Evolutionary conservation across 2,888 invertebrate species (phyloP).

Genomic region (Agrotis ipsilon): DNA sequence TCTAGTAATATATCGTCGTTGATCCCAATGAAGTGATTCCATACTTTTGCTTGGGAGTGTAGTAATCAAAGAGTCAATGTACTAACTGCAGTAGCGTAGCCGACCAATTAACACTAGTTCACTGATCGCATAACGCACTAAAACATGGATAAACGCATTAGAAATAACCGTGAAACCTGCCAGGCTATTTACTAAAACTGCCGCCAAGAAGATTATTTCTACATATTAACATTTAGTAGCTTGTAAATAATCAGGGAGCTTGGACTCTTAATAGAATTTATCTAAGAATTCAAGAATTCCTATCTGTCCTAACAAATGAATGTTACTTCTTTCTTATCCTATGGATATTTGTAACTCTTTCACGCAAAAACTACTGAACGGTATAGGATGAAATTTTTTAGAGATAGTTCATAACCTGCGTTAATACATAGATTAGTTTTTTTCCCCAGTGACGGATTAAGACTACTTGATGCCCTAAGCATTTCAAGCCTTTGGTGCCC

Average conservation of each 20-base stretch:
- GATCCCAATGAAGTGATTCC: too few relatives aligned
- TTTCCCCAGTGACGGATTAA: too few relatives aligned
- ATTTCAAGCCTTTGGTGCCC: too few relatives aligned
- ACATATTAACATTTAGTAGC: conserved; percentile 36
- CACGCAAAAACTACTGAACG: too few relatives aligned
- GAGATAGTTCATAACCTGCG: too few relatives aligned
- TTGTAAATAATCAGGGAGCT: conserved; percentile 18
- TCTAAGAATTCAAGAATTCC: conserved; percentile 9
- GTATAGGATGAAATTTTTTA: too few relatives aligned
- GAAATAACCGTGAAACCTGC: conserved; percentile 33
- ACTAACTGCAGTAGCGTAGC: conserved; percentile 7
- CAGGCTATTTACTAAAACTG: conserved; percentile 18
- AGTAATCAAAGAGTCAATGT: not conserved
- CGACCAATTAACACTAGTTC: conserved; percentile 16
- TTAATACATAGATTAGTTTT: too few relatives aligned
- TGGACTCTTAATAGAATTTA: conserved; percentile 13
- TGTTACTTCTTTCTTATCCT: too few relatives aligned
- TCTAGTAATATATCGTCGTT: too few relatives aligned
- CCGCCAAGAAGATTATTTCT: conserved; percentile 28
- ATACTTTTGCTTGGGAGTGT: too few relatives aligned
- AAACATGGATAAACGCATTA: conserved; percentile 19
- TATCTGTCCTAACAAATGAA: not conserved
- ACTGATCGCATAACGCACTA: conserved; percentile 19
- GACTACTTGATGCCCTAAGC: too few relatives aligned
- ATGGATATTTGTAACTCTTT: too few relatives aligned